Base-by-base conservation (phyloP, 2,888 invertebrate species). In the Ormyrus pomaceus region DNA sequence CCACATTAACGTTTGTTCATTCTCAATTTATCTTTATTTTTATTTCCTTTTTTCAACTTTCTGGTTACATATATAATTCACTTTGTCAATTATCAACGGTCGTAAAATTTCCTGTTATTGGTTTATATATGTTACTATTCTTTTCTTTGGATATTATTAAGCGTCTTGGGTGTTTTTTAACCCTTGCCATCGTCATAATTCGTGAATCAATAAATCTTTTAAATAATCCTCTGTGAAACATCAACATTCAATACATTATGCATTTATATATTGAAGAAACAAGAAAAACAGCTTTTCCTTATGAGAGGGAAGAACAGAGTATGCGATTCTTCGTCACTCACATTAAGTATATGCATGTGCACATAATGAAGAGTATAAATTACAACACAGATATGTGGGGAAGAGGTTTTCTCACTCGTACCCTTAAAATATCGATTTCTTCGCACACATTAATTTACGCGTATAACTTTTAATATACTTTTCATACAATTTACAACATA, bases 351-450 rank as follows among this genome's bases (percentile, higher is more conserved):
- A 70, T 65, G 65, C 9, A 58, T 70, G 65, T 75, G 45, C 19
- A 64, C 58, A 79, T 69, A 56, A 59, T 71, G 46, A 73, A 69
- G 68, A 85, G 81, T 85, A 84, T 83, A 77, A 84, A 80, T 86
- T 76, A 82, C 85, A 84, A 86, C 86, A 87, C 79, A 86, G 86
- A 87, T 88, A 87, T 87, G 84, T 86, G 85, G 86, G 85, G 86
- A 87, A 86, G 86, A 87, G 85, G 82, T 83, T 83, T 34, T 48
- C 53, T n/a, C 61, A 78, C 50, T 56, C 61, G 65, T 69, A 34
- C 59, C 11, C 48, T 46, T 56, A 79, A 79, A 73, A 73, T 68
- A 69, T 69, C 34, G 34, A 34, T 69, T 69, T 61, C 8, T 61
- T 65, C 10, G 7, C 59, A 11, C n/a, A 58, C 53, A 45, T 34